phyloP scores from a whole-genome alignment of 2,113 vertebrate species.

The Colossoma macropomum region DNA sequence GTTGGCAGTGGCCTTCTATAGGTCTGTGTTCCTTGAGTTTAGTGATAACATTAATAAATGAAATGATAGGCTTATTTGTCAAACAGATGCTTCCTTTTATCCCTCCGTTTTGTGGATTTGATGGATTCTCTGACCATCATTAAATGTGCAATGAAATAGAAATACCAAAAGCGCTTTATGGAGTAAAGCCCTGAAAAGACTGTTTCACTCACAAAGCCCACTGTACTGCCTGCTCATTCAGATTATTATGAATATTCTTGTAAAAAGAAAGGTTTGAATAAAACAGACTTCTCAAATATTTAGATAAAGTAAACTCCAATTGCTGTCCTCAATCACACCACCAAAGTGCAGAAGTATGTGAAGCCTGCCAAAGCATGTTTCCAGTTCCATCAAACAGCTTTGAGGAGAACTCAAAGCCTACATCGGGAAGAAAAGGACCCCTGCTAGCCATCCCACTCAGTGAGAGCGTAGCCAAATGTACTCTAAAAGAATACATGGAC shows the following conservation, averaged over 20 bases:
- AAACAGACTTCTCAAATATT: not conserved
- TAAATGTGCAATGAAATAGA: constrained; percentile 39
- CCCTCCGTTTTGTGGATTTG: not conserved
- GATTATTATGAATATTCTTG: not conserved
- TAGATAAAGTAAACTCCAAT: not conserved
- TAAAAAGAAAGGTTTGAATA: not conserved
- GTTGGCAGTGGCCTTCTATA: constrained; percentile 24
- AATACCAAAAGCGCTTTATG: constrained; percentile 2
- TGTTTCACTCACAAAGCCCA: not conserved
- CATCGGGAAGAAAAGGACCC: not conserved
- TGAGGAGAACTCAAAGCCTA: not conserved
- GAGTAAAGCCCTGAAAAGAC: not conserved
- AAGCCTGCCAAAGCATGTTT: not conserved
- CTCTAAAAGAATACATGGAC: not conserved
- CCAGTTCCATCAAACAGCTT: not conserved
- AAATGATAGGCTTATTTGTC: constrained; percentile 19
- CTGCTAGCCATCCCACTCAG: not conserved
- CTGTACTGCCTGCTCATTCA: not conserved
- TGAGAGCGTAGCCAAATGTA: not conserved
- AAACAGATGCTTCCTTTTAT: constrained; percentile 27
- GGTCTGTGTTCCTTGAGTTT: not conserved
- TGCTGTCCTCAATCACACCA: not conserved
- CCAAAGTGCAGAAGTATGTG: no score
- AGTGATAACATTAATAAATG: not conserved
- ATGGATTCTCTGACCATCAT: constrained; percentile 24